phyloP scores from a whole-genome alignment of 2,888 invertebrate genomes.

The Sphecodes monilicornis region DNA sequence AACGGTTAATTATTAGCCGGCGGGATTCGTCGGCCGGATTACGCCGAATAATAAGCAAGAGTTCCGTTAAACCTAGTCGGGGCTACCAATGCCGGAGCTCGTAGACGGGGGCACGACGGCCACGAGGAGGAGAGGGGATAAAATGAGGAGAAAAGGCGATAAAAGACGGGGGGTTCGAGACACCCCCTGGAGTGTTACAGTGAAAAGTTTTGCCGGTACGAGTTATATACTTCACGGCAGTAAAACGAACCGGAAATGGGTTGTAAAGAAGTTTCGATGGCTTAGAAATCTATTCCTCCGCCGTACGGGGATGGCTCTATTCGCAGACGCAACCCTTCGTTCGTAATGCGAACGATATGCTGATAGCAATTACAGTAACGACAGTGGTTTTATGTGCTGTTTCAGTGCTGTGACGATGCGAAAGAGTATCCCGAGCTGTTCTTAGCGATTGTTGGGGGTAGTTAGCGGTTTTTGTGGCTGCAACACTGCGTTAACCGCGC shows the following conservation, averaged over 20 bases:
- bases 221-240: not conserved
- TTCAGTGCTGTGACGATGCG: too few species aligned
- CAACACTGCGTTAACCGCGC: not conserved
- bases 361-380: not conserved
- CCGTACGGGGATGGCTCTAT: not conserved
- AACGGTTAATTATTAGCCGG: conserved; percentile 10
- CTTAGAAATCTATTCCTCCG: not conserved
- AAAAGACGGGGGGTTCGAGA: not conserved
- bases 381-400: not conserved
- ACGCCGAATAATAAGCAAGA: not conserved
- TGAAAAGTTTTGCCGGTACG: not conserved
- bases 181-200: not conserved
- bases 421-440: not conserved
- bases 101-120: not conserved
- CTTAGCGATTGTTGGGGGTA: not conserved
- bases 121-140: not conserved
- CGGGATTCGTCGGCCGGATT: not conserved
- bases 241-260: not conserved
- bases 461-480: not conserved
- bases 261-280: conserved; percentile 2
- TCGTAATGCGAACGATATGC: not conserved
- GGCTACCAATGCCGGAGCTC: not conserved
- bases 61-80: not conserved
- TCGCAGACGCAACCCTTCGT: not conserved
- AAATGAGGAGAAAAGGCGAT: not conserved